Base-by-base conservation (phyloP, 2,888 invertebrate genomes). In the Pheosia tremula region DNA sequence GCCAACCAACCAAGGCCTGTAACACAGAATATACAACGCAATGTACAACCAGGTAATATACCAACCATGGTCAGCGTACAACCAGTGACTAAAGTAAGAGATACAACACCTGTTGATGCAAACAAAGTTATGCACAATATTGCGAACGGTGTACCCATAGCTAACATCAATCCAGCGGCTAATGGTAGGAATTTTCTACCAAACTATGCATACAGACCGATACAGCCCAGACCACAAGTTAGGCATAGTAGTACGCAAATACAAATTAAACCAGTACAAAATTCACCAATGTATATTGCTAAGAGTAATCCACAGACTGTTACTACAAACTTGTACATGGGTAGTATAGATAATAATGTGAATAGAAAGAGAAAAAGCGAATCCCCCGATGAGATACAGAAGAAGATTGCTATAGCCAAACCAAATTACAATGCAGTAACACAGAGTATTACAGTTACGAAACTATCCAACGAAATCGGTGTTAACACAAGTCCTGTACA, bases 341-440 rank as follows among this genome's bases (percentile, higher is more conserved):
- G 75, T 61, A 60, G 63, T 56, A 63, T 66, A 8, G 24, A 56
- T 11, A 56, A 56, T 56, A 55, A 66, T 63, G 61, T 75, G 7
- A 87, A 75, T 63, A 83, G 86, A 66, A 90, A 90, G 78, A 80
- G 90, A 70, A 90, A 90, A 75, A 89, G 89, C 54, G 90, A 90
- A 81, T 90, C 90, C 4, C 90, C 90, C 0, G 90, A 90, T 69
- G 89, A 90, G 62, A 73, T 78, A 4, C 75, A 79, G 60, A 84
- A 80, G 60, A 87, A 85, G 70, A 77, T 83, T 47, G 66, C 73
- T 7, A 55, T 53, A 5, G 8, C 55, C 0, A 71, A 71, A 58
- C 66, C 57, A 3, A 67, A 68, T 60, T 72, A 75, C n/a, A 79
- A 75, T 64, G 64, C 60, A 64, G 59, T 64, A 38, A 67, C 59